Evolutionary conservation across 2,888 invertebrate genomes (phyloP).

Genomic region (Ctena decussata): DNA sequence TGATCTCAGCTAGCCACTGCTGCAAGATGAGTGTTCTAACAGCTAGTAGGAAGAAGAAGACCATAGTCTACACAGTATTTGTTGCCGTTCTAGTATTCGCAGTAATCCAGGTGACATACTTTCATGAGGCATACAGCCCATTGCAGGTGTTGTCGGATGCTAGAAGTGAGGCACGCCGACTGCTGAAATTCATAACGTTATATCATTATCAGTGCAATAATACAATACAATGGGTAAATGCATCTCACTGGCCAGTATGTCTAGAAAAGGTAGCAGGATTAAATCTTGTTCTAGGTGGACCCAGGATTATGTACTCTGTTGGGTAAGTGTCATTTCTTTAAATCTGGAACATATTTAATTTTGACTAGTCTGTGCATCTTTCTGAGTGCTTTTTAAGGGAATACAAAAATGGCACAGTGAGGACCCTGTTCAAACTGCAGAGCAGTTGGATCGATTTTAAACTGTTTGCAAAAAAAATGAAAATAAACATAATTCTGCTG

Average conservation of each 20-base stretch:
- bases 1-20: neutral
- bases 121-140: conserved; percentile 79
- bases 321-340: no score
- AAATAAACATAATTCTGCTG: no score
- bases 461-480: no score
- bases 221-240: conserved; percentile 77
- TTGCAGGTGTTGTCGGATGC: conserved; percentile 81
- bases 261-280: conserved; percentile 76
- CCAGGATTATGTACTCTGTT: conserved; percentile 79
- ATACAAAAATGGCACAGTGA: no score
- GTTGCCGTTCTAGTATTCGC: conserved; percentile 63
- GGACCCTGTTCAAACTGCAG: no score
- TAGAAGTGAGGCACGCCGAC: conserved; percentile 79
- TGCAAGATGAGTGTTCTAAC: conserved; percentile 35
- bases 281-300: conserved; percentile 71
- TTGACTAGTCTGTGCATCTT: no score
- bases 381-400: no score
- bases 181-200: conserved; percentile 82
- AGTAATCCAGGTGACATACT: conserved; percentile 73
- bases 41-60: conserved; percentile 66
- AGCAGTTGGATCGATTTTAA: no score
- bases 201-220: conserved; percentile 83
- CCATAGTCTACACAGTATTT: conserved; percentile 66
- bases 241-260: conserved; percentile 81
- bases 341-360: no score